Conservation (phyloP, 1,140 invertebrate species). For the Cotesia chilonis region DNA sequence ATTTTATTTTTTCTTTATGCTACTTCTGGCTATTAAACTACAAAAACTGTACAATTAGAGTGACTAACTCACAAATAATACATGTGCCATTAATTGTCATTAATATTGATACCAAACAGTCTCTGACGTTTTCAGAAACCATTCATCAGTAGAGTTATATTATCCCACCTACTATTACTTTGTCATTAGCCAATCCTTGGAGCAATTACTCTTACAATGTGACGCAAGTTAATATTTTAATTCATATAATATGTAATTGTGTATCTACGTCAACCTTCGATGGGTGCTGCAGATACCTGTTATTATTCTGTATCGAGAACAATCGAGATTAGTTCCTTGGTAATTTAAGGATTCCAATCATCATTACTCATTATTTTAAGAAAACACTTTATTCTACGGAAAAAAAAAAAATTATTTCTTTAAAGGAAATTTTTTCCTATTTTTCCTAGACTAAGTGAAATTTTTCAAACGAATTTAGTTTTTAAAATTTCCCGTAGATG, state of each 20-base stretch:
- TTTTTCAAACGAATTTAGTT: no score
- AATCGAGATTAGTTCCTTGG: constrained; percentile 2
- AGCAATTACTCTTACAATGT: neutral
- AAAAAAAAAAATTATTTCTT: no score
- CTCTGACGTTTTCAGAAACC: neutral
- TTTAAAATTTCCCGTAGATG: no score
- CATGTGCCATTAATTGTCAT: no score
- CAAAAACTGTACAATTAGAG: neutral
- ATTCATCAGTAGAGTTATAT: neutral
- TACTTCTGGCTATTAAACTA: neutral
- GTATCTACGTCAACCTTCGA: no score
- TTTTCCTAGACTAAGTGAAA: no score
- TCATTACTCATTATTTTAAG: neutral
- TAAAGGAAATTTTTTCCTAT: no score
- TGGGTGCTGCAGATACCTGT: neutral
- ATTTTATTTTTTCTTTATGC: neutral
- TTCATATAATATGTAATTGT: neutral
- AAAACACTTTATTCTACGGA: neutral
- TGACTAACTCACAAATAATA: no score
- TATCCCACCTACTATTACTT: neutral
- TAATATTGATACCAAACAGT: neutral
- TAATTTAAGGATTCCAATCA: neutral
- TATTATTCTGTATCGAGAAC: neutral
- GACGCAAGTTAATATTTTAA: neutral
- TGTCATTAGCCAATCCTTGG: neutral